Percentiles rank a stretch among this genome's conserved stretches.
Evolutionary conservation across 2,113 vertebrate species (phyloP).

Genomic region (Pachyramphus minor): DNA sequence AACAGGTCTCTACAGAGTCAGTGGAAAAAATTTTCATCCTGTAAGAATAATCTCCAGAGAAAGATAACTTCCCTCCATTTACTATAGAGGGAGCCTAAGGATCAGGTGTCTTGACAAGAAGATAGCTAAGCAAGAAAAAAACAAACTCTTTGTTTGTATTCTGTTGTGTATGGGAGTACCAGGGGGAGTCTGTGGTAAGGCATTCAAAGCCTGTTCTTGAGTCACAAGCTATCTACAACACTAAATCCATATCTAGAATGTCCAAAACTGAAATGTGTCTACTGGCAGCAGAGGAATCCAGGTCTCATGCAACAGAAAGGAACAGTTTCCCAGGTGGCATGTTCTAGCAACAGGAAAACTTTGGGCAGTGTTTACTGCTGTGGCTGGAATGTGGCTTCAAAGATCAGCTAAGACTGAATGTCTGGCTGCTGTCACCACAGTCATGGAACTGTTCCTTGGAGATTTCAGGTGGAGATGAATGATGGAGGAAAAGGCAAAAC

Average conservation of each 20-base stretch:
- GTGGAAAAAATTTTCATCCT: not conserved
- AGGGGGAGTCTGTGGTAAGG: not conserved
- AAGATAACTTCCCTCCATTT: not conserved
- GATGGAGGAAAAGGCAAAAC: not conserved
- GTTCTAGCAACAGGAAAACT: not conserved
- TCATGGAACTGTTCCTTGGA: not conserved
- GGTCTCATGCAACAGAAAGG: not conserved
- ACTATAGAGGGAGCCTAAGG: not conserved
- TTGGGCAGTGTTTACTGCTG: not conserved
- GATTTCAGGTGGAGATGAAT: not conserved
- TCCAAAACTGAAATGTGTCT: not conserved
- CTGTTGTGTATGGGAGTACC: not conserved
- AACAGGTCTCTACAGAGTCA: accelerated
- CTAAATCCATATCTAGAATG: accelerated
- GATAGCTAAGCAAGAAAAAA: not conserved
- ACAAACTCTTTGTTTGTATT: not conserved
- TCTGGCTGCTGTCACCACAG: not conserved
- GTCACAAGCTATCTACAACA: not conserved
- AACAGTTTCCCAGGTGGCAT: not conserved
- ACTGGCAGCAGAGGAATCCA: not conserved
- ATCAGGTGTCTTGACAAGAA: not conserved
- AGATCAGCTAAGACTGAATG: not conserved
- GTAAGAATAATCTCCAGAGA: not conserved
- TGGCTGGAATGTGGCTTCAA: not conserved
- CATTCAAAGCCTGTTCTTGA: not conserved